Conservation (phyloP, 2,113 vertebrate species). For the Ailurus styani region DNA sequence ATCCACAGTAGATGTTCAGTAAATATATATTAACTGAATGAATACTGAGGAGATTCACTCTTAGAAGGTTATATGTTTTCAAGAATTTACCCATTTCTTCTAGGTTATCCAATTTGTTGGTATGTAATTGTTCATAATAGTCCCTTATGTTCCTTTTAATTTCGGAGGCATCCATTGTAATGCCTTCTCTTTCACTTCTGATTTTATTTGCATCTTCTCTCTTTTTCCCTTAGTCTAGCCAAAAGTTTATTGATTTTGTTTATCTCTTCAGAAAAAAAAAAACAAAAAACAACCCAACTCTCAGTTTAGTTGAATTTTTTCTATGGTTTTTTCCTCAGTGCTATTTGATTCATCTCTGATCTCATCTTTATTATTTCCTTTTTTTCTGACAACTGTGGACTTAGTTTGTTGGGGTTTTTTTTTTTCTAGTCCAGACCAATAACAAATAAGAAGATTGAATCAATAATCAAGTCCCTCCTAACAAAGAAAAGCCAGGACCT, state of each 20-base stretch:
- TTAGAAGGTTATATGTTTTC: neutral
- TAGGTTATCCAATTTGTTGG: neutral
- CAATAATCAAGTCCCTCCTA: neutral
- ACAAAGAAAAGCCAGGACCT: neutral
- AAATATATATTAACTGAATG: constrained; percentile 19
- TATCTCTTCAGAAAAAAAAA: neutral
- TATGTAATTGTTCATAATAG: neutral
- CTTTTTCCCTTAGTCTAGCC: neutral
- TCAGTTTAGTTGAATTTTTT: neutral
- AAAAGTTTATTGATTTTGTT: neutral
- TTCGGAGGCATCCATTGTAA: neutral
- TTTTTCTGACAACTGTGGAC: neutral
- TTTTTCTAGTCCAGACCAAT: neutral
- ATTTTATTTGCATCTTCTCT: neutral
- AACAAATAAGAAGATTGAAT: neutral
- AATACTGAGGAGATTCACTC: neutral
- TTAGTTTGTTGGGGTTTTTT: neutral
- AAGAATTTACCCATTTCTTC: neutral
- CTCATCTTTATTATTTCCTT: neutral
- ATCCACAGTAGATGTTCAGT: neutral
- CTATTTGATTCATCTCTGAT: neutral
- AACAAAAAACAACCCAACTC: neutral
- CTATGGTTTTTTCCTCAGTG: neutral
- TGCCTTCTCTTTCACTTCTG: neutral
- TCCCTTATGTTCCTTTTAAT: neutral